phyloP scores from a whole-genome alignment of 2,888 invertebrate genomes.

The Koerneria pararmatus region DNA sequence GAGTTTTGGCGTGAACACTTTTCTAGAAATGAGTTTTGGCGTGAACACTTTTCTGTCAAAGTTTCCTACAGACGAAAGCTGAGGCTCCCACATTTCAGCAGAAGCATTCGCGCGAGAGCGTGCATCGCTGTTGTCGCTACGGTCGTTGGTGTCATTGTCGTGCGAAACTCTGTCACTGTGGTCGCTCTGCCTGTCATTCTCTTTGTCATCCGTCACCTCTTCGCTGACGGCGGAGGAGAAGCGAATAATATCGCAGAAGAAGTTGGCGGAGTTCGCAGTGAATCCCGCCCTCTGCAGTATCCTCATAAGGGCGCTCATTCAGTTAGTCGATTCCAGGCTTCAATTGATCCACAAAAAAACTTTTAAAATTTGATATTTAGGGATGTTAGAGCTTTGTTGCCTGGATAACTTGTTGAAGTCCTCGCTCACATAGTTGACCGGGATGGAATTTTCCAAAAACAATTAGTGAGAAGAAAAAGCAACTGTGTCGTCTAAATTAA shows the following conservation, averaged over 20 bases:
- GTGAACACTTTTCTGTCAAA: not conserved
- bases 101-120: conserved; percentile 23
- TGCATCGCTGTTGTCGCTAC: conserved; percentile 60
- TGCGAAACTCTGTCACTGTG: conserved; percentile 87
- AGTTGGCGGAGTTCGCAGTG: not conserved
- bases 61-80: not conserved
- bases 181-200: conserved; percentile 62
- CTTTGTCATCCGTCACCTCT: conserved; percentile 6
- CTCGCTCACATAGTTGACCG: no score
- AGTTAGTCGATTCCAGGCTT: conserved; percentile 25
- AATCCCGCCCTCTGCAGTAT: conserved; percentile 1
- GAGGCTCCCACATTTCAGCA: conserved; percentile 6
- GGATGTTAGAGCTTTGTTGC: no score
- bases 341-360: not conserved
- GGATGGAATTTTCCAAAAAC: no score
- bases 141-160: conserved; percentile 65
- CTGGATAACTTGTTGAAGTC: no score
- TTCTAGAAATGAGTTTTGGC: no score
- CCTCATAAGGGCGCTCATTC: conserved; percentile 41
- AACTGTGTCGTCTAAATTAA: not conserved
- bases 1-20: no score
- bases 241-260: conserved; percentile 13
- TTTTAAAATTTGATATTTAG: conserved; percentile 2
- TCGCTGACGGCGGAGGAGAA: not conserved
- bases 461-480: no score